Conservation (phyloP, 2,113 vertebrate species). For the Rhabdornis inornatus region DNA sequence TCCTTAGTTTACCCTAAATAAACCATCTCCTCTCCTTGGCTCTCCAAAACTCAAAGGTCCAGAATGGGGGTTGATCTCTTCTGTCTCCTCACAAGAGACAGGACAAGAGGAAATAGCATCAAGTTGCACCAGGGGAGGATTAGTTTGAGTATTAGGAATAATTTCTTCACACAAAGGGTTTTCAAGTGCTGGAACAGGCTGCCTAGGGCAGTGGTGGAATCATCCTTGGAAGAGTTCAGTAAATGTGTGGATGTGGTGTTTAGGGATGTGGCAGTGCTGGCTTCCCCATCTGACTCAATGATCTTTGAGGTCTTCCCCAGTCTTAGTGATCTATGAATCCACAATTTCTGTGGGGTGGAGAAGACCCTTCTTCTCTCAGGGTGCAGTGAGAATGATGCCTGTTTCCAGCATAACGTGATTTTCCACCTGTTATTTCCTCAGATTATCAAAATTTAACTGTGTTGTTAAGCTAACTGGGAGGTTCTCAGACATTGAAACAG, state of each 20-base stretch:
- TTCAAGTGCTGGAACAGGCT: neutral
- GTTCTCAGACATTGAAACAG: neutral
- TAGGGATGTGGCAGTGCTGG: neutral
- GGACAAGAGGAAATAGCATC: neutral
- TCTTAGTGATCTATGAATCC: neutral
- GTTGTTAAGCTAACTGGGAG: neutral
- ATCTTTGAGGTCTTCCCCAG: neutral
- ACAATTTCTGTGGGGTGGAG: neutral
- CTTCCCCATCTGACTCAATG: too few species aligned
- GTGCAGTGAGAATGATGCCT: neutral
- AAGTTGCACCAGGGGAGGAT: neutral
- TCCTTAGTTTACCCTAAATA: neutral
- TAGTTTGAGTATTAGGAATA: neutral
- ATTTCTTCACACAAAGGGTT: neutral
- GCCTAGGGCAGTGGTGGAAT: neutral
- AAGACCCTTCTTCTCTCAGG: neutral
- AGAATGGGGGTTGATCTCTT: neutral
- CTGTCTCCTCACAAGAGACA: neutral
- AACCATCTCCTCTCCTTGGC: neutral
- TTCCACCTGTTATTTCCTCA: rapidly evolving
- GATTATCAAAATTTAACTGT: neutral
- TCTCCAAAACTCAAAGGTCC: neutral
- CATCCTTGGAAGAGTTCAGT: neutral
- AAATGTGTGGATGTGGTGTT: neutral
- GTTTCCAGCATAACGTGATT: rapidly evolving